Evolutionary conservation across 2,888 invertebrate genomes (phyloP).

Genomic region (Leptarthrus brevirostris): DNA sequence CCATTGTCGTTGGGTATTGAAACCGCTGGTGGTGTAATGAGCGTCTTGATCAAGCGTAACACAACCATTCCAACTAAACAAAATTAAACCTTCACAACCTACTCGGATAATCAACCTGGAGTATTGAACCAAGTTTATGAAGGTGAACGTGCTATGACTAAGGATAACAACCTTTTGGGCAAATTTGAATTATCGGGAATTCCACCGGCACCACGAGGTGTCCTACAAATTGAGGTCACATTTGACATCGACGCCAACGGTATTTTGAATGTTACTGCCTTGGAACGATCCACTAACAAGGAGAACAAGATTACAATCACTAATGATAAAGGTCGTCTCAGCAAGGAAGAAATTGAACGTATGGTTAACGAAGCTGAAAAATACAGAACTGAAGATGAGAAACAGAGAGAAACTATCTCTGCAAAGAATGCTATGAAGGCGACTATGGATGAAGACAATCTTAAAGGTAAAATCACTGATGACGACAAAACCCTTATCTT

Average conservation of each 20-base stretch:
- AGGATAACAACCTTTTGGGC: conserved; percentile 94
- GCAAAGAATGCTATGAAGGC: conserved; percentile 95
- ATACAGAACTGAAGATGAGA: conserved; percentile 86
- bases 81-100: conserved; percentile 96
- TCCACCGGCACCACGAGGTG: conserved; percentile 92
- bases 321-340: conserved; percentile 91
- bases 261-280: conserved; percentile 94
- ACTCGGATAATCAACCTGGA: conserved; percentile 97
- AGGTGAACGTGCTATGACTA: conserved; percentile 94
- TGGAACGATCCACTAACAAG: conserved; percentile 93
- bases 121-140: conserved; percentile 93
- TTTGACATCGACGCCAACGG: too few relatives aligned
- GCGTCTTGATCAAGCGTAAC: conserved; percentile 95
- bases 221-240: too few relatives aligned
- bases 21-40: conserved; percentile 95
- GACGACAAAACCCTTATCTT: conserved; percentile 83
- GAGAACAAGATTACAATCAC: conserved; percentile 92
- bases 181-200: conserved; percentile 97
- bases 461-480: conserved; percentile 90
- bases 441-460: conserved; percentile 93
- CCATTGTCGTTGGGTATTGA: conserved; percentile 92
- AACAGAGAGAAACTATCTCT: conserved; percentile 84
- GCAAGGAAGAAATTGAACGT: conserved; percentile 93
- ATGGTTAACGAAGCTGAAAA: conserved; percentile 96
- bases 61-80: conserved; percentile 97